Conservation (phyloP, 2,113 vertebrate genomes). For the Indicator maculatus region DNA sequence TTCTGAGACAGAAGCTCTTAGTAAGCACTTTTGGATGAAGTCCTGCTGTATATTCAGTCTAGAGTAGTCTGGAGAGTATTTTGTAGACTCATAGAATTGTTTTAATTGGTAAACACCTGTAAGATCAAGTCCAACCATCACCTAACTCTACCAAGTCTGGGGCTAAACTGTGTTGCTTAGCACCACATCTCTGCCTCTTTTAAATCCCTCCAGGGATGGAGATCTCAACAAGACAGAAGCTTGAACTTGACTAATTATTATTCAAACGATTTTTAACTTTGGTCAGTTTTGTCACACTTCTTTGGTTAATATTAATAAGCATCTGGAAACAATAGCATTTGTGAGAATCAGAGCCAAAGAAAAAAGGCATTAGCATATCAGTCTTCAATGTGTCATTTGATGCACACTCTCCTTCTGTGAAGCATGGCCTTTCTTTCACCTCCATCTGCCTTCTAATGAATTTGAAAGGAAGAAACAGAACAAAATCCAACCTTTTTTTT, state of each 20-base stretch:
- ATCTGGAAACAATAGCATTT: conserved; percentile 17
- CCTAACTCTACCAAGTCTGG: too few relatives aligned
- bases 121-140: too few relatives aligned
- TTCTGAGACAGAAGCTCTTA: background rate
- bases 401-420: background rate
- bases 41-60: background rate
- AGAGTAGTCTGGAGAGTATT: background rate
- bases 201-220: too few relatives aligned
- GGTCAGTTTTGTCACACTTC: background rate
- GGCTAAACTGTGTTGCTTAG: too few relatives aligned
- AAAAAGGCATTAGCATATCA: background rate
- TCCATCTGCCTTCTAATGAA: conserved; percentile 1
- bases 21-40: background rate
- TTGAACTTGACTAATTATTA: background rate
- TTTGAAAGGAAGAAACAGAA: background rate
- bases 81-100: too few relatives aligned
- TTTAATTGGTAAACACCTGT: too few relatives aligned
- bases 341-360: background rate
- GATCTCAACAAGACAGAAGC: background rate
- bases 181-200: too few relatives aligned
- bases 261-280: background rate
- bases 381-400: background rate
- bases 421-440: background rate
- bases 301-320: background rate
- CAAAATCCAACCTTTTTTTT: background rate